Conservation (phyloP, 2,888 invertebrate genomes). For the Scelioninae gen. 2 region DNA sequence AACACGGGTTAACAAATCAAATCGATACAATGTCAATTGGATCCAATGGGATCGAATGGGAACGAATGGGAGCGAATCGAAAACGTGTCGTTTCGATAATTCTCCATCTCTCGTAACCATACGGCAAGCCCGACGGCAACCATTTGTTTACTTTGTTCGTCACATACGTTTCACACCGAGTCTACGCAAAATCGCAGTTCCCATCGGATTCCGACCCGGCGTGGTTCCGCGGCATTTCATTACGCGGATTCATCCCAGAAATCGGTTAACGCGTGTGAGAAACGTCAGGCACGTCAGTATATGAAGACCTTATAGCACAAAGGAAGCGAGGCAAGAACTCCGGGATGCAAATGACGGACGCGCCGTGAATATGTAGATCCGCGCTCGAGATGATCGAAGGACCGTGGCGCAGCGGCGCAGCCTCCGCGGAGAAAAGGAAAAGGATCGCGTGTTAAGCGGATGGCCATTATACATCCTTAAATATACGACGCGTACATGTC, state of each 20-base stretch:
- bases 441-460: conserved; percentile 62
- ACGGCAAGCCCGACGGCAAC: too few species aligned
- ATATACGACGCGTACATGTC: conserved; percentile 66
- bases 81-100: too few species aligned
- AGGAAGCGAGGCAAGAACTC: conserved; percentile 38
- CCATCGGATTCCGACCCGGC: too few species aligned
- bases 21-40: too few species aligned
- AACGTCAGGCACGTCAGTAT: conserved; percentile 25
- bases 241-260: conserved; percentile 12
- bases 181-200: too few species aligned
- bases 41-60: too few species aligned
- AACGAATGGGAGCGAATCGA: too few species aligned
- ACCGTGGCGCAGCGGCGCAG: conserved; percentile 11
- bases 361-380: conserved; percentile 47
- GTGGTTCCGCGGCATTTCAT: conserved; percentile 8
- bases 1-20: too few species aligned
- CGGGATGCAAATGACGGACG: conserved; percentile 46
- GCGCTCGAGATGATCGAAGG: conserved; percentile 55
- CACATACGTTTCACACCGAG: too few species aligned
- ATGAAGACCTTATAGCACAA: conserved; percentile 46
- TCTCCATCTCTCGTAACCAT: too few species aligned
- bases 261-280: conserved; percentile 22
- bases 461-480: conserved; percentile 64
- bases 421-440: conserved; percentile 47
- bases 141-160: too few species aligned